Evolutionary conservation across 2,888 invertebrate genomes (phyloP), one percentile per base, ranked within the genome.

Genomic region (Napeogenes sylphis): DNA sequence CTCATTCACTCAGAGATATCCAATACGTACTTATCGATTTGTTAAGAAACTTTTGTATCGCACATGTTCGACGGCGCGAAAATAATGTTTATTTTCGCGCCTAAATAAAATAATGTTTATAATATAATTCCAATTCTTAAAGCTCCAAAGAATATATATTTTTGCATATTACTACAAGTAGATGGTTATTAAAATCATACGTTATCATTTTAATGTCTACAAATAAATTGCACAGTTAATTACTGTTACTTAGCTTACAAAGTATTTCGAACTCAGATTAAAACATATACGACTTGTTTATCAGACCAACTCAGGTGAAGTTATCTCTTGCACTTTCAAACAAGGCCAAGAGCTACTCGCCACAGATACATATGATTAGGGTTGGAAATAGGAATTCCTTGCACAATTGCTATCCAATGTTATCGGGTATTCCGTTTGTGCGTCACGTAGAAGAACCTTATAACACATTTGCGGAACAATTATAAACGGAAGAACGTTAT

Each of bases 1-100:
- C 78, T 85, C 83, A 85, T 83, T 82, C 83, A 82, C 79, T 78
- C 76, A 77, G 70, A 73, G 77, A 79, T 81, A 80, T 78, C 73
- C 72, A 75, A 79, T 76, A 73, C 76, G 79, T 83, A 83, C 60
- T 42, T 42, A 42, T 42, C 12, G 51, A 58, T 55, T 42, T 55
- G 59, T 61, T 65, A 33, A 58, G 51, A 56, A 6, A 51, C 2
- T 59, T 62, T 62, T 62, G 58, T 55, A 55, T 59, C 55, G 51
- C 45, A 47, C 58, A 59, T 56, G 59, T 45, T 60, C 30, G 51
- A 51, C 10, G 30, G 51, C 30, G 21, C 30, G 3, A 10, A 21
- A 21, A 51, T 51, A 10, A 30, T 51, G 30, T 51, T 51, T 30
- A 51, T 30, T n/a, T n/a, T n/a, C n/a, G n/a, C n/a, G n/a, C n/a